phyloP scores from a whole-genome alignment of 2,888 invertebrate species.

The Eupithecia dodoneata region DNA sequence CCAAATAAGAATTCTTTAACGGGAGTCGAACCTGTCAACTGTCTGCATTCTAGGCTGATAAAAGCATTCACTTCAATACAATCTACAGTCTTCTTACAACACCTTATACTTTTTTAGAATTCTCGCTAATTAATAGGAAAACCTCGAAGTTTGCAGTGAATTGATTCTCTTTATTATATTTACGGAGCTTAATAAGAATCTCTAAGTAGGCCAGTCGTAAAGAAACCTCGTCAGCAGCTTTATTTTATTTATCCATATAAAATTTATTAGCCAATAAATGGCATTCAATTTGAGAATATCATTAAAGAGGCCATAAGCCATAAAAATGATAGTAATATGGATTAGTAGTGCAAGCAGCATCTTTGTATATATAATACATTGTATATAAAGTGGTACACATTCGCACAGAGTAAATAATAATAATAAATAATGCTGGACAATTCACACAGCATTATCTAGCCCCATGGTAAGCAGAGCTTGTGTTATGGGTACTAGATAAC shows the following conservation, averaged over 20 bases:
- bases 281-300: neutral
- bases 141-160: neutral
- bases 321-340: neutral
- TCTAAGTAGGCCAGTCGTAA: constrained; percentile 1
- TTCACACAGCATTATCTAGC: too few species aligned
- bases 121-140: neutral
- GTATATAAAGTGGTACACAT: neutral
- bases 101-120: neutral
- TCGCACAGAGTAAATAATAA: too few species aligned
- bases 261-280: constrained; percentile 8
- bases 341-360: neutral
- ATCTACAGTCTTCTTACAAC: neutral
- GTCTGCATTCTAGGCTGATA: neutral
- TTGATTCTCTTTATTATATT: constrained; percentile 3
- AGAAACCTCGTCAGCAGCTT: neutral
- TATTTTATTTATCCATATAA: constrained; percentile 8
- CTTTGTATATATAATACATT: neutral
- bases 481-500: too few species aligned
- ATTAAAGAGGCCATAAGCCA: neutral
- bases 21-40: neutral
- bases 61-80: neutral
- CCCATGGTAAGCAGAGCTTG: too few species aligned
- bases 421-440: too few species aligned
- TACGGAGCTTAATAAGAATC: neutral
- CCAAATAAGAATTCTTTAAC: neutral